These are phyloP conservation scores for Poecilia latipinna DNA, from an alignment of 2,113 vertebrate species.

Conservation along the genomic window DNA sequence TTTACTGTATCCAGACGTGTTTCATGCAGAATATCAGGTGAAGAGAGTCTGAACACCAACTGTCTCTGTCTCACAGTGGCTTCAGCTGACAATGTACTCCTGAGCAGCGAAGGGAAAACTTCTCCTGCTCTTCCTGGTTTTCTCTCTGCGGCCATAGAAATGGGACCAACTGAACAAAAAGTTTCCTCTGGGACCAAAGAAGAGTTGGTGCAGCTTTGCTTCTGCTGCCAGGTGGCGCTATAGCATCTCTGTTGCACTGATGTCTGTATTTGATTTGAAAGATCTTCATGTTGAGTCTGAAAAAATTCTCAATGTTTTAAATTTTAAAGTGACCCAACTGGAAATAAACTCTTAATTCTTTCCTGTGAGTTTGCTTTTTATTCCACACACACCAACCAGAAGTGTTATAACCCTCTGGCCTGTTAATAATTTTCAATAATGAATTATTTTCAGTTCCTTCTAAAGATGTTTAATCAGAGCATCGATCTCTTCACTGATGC, in stretches of 20 bases:
- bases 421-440: not conserved
- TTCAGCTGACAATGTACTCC: conserved; percentile 84
- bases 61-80: conserved; percentile 71
- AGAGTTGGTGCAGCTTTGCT: not conserved
- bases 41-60: not conserved
- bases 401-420: not conserved
- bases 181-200: conserved; percentile 20
- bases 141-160: conserved; percentile 3
- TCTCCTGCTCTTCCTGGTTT: not conserved
- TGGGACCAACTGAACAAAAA: conserved; percentile 21
- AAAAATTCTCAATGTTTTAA: conserved; percentile 16
- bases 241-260: not conserved
- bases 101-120: conserved; percentile 44
- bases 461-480: no score
- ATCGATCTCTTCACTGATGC: no score
- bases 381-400: not conserved
- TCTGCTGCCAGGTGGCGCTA: conserved; percentile 26
- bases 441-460: no score
- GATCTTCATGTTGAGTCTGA: not conserved
- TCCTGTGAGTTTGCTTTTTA: not conserved
- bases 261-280: not conserved
- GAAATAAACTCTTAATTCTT: not conserved
- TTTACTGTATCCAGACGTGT: not conserved
- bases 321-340: conserved; percentile 45
- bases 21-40: not conserved